Evolutionary conservation across 2,113 vertebrate species (phyloP).

Genomic region (Lutjanus erythropterus): DNA sequence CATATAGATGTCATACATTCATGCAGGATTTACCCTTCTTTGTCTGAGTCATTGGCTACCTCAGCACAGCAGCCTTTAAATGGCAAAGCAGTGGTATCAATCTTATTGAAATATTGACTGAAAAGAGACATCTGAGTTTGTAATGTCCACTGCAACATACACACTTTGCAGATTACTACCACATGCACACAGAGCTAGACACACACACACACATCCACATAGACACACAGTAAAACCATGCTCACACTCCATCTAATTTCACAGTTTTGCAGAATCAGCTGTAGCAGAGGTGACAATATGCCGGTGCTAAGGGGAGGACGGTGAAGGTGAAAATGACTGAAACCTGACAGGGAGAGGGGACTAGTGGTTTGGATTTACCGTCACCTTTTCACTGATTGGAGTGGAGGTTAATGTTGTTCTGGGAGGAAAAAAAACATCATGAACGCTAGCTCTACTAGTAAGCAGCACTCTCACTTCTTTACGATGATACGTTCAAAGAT

Average conservation of each 20-base stretch:
- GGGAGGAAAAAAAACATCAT: neutral
- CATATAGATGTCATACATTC: constrained; percentile 30
- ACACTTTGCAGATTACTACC: neutral
- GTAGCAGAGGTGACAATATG: constrained; percentile 61
- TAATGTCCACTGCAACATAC: neutral
- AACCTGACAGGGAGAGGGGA: constrained; percentile 16
- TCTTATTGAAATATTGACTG: constrained; percentile 47
- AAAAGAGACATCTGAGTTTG: constrained; percentile 47
- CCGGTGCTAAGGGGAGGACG: constrained; percentile 35
- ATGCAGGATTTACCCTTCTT: constrained; percentile 9
- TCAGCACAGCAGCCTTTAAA: constrained; percentile 41
- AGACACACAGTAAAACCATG: constrained; percentile 7
- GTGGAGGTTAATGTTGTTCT: constrained; percentile 45
- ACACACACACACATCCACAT: constrained; percentile 12
- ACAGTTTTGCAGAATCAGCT: constrained; percentile 73
- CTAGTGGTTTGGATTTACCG: constrained; percentile 32
- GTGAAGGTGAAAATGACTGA: constrained; percentile 67
- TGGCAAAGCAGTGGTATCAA: constrained; percentile 30
- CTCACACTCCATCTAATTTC: constrained; percentile 33
- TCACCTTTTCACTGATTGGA: constrained; percentile 53
- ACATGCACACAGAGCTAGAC: constrained; percentile 7
- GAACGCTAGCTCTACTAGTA: constrained; percentile 17
- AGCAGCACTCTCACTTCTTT: constrained; percentile 12
- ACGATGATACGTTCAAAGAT: constrained; percentile 19
- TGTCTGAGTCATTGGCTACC: constrained; percentile 37